These are phyloP conservation scores for Saiga tatarica DNA, from an alignment of 2,113 vertebrate genomes.

Conservation along the genomic window DNA sequence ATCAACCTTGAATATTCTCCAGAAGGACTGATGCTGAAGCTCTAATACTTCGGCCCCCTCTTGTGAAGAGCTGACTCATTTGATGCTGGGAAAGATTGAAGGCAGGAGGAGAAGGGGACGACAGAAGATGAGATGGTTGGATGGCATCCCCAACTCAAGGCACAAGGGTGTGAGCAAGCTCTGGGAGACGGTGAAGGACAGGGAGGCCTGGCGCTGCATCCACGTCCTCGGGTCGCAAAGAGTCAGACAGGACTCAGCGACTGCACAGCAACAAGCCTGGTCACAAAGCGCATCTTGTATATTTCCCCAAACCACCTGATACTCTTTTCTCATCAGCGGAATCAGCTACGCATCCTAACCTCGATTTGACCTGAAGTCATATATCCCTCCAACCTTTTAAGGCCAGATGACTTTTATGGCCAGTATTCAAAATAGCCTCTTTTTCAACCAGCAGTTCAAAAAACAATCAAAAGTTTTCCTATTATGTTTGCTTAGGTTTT, in stretches of 20 bases:
- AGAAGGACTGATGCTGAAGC: not conserved
- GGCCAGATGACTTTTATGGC: not conserved
- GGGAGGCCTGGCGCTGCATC: not conserved
- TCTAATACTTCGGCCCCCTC: not conserved
- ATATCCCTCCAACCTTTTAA: not conserved
- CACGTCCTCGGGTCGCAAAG: accelerated
- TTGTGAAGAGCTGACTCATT: not conserved
- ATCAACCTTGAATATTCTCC: not conserved
- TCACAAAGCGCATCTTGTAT: not conserved
- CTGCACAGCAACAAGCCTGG: not conserved
- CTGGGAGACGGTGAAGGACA: not conserved
- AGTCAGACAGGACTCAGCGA: not conserved
- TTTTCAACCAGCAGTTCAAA: not conserved
- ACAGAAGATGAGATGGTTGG: not conserved
- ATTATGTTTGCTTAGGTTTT: not conserved
- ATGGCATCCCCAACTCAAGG: not conserved
- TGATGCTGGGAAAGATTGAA: not conserved
- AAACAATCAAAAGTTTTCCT: not conserved
- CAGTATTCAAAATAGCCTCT: not conserved
- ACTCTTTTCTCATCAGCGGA: not conserved
- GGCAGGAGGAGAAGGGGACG: not conserved
- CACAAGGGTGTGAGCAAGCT: not conserved
- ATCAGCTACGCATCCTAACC: not conserved
- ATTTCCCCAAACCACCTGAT: not conserved
- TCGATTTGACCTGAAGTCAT: not conserved